phyloP scores from a whole-genome alignment of 2,888 invertebrate species.

The Macrosoma leucophasiata region DNA sequence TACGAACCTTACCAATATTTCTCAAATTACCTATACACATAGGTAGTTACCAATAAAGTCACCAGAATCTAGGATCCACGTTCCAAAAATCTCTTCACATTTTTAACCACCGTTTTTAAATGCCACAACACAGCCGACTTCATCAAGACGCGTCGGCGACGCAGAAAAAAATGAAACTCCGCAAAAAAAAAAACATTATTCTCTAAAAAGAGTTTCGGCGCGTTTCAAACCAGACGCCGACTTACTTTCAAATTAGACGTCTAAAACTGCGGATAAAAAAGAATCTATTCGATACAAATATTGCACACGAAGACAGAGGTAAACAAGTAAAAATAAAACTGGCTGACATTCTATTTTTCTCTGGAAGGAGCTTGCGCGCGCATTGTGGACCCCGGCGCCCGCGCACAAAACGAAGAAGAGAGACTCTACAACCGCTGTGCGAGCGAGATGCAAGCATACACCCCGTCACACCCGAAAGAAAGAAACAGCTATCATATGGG shows the following conservation, averaged over 20 bases:
- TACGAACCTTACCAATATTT: too few species aligned
- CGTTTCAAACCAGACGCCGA: conserved; percentile 39
- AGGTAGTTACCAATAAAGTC: too few species aligned
- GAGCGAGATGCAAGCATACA: conserved; percentile 30
- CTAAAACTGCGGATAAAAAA: conserved; percentile 49
- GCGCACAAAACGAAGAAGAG: conserved; percentile 60
- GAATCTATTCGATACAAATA: conserved; percentile 62
- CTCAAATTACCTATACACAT: too few species aligned
- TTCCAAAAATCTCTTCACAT: conserved; percentile 7
- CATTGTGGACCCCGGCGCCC: conserved; percentile 57
- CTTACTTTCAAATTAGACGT: conserved; percentile 62
- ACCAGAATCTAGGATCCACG: not conserved
- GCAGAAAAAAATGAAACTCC: conserved; percentile 21
- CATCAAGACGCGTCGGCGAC: conserved; percentile 29
- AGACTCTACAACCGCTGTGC: conserved; percentile 29
- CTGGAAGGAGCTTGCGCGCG: conserved; percentile 57
- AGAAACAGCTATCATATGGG: conserved; percentile 45
- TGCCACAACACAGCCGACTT: conserved; percentile 41
- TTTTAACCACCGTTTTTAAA: conserved; percentile 28
- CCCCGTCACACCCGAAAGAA: conserved; percentile 22
- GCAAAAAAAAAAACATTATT: conserved; percentile 21
- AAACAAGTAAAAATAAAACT: conserved; percentile 55
- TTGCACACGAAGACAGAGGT: conserved; percentile 61
- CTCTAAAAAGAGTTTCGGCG: conserved; percentile 35
- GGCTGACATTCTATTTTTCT: conserved; percentile 64